Conservation (phyloP, 2,888 invertebrate genomes). For the Agrotis ipsilon region DNA sequence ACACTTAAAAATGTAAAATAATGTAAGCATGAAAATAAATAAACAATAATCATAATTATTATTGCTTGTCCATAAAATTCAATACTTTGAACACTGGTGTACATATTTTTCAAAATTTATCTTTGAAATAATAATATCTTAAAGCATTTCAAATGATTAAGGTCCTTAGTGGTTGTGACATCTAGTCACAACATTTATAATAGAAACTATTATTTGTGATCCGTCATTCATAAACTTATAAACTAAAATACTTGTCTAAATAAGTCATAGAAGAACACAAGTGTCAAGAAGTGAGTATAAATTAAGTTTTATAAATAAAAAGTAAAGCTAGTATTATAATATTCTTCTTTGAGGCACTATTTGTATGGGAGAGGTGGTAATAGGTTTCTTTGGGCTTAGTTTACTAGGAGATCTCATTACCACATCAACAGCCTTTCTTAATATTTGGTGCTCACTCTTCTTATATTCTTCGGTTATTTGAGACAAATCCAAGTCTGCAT, state of each 20-base stretch:
- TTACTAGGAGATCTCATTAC: conserved; percentile 88
- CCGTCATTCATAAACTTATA: conserved; percentile 48
- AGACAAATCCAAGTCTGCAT: conserved; percentile 93
- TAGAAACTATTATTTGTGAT: conserved; percentile 49
- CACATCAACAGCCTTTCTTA: conserved; percentile 87
- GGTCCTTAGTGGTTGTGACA: conserved; percentile 18
- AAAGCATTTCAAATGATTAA: conserved; percentile 32
- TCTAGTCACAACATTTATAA: conserved; percentile 26
- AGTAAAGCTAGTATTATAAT: conserved; percentile 73
- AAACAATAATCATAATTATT: conserved; percentile 29
- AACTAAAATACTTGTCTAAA: conserved; percentile 46
- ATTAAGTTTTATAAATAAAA: conserved; percentile 40
- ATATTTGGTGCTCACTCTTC: conserved; percentile 90
- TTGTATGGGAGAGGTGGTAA: conserved; percentile 82
- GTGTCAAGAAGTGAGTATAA: conserved; percentile 30
- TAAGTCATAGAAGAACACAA: conserved; percentile 30
- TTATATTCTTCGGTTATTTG: conserved; percentile 93
- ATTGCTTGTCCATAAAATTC: conserved; percentile 23
- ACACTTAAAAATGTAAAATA: conserved; percentile 20
- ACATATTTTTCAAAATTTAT: conserved; percentile 15
- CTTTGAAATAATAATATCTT: conserved; percentile 28
- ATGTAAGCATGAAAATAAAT: conserved; percentile 14
- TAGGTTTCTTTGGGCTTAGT: conserved; percentile 87
- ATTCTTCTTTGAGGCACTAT: conserved; percentile 82
- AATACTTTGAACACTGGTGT: conserved; percentile 28